Evolutionary conservation across 92 coral and sea anemone species (phyloP).

Genomic region (Porites cylindrica): DNA sequence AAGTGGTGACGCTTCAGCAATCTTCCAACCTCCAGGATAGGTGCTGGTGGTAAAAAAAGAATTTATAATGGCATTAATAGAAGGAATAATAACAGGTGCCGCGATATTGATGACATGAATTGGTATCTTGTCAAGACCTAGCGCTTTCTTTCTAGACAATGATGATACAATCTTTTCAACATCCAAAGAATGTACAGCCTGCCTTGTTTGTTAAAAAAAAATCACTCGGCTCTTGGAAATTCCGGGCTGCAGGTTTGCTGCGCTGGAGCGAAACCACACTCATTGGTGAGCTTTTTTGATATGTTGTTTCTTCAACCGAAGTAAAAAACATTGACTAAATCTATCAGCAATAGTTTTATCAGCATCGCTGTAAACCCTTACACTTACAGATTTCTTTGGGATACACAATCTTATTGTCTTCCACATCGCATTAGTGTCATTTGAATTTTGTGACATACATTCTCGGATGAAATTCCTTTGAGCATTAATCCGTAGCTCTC

Average conservation of each 20-base stretch:
- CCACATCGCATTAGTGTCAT: slow-evolving; percentile 54
- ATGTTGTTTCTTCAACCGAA: slow-evolving; percentile 36
- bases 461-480: slow-evolving; percentile 46
- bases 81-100: neutral
- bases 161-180: neutral
- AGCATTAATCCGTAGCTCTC: slow-evolving; percentile 47
- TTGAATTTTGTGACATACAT: slow-evolving; percentile 44
- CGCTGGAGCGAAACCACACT: slow-evolving; percentile 19
- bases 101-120: slow-evolving; percentile 30
- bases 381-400: too few relatives aligned
- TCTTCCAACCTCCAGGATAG: slow-evolving; percentile 20
- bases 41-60: neutral
- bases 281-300: slow-evolving; percentile 28
- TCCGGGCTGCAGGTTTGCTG: slow-evolving; percentile 8
- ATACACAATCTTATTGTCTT: neutral
- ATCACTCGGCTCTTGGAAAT: slow-evolving; percentile 26
- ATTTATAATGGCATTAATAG: slow-evolving; percentile 25
- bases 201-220: neutral
- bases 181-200: slow-evolving; percentile 25
- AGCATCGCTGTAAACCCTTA: too few relatives aligned
- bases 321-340: neutral
- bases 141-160: slow-evolving; percentile 24
- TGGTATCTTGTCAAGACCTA: slow-evolving; percentile 43
- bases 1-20: slow-evolving; percentile 7
- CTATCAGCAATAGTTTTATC: neutral